phyloP scores from a whole-genome alignment of 2,113 vertebrate species.

The Xenus cinereus region DNA sequence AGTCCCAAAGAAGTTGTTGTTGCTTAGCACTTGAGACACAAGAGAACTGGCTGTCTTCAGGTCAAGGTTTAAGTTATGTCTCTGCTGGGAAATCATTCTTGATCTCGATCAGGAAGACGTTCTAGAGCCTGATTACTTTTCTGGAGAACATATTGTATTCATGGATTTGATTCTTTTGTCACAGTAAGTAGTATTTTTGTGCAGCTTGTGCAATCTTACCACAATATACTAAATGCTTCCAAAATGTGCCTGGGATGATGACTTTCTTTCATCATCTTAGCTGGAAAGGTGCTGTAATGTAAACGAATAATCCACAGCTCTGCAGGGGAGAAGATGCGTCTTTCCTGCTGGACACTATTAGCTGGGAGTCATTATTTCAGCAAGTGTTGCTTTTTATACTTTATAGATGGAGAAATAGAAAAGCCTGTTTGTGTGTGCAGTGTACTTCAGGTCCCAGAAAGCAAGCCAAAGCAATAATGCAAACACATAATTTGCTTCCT shows the following conservation, averaged over 20 bases:
- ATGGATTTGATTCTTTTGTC: not conserved
- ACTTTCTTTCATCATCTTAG: not conserved
- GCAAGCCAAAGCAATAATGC: not conserved
- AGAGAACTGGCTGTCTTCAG: not conserved
- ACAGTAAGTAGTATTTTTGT: not conserved
- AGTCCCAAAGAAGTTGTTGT: not conserved
- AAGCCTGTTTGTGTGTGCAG: not conserved
- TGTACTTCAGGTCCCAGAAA: not conserved
- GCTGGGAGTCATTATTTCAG: not conserved
- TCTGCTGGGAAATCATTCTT: not conserved
- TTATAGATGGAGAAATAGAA: not conserved
- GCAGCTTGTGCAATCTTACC: not conserved
- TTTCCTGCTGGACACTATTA: not conserved
- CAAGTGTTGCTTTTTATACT: not conserved
- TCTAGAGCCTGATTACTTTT: not conserved
- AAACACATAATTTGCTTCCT: not conserved
- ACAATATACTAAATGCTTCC: not conserved
- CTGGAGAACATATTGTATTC: accelerated
- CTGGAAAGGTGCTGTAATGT: not conserved
- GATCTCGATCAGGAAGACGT: not conserved
- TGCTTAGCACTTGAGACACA: not conserved
- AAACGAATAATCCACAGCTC: not conserved
- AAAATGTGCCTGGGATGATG: not conserved
- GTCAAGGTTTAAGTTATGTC: not conserved
- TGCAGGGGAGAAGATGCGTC: not conserved